Evolutionary conservation across 2,888 invertebrate species (phyloP), one percentile per base, ranked within the genome.

Genomic region (Gari tellinella): DNA sequence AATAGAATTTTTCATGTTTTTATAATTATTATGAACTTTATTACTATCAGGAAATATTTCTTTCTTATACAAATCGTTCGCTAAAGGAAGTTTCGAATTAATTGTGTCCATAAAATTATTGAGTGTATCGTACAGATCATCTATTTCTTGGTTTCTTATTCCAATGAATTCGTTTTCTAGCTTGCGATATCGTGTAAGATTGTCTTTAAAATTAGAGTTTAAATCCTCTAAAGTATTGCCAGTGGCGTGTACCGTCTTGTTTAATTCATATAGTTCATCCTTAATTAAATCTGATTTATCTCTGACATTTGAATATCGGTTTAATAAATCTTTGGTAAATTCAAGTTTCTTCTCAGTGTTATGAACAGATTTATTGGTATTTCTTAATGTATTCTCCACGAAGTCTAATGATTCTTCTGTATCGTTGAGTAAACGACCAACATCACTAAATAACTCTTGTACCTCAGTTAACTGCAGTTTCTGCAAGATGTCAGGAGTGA

Each of bases 111-210:
- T 46, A 3, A 75, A 12, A 10, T 58, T 62, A 2, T 19, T 17
- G n/a, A 38, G 23, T n/a, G 45, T 60, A 21, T 19, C 43, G 1
- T 46, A 41, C 0, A 55, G 4, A 0, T 31, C 37, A 12, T 55
- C 45, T 31, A 74, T 69, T 3, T 45, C 46, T n/a, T 15, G 23
- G 26, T 69, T 74, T 17, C 43, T 74, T 8, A 48, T 49, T n/a
- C 31, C 21, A 3, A 19, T 31, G 37, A 40, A 64, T 4, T 43
- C 2, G 17, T 14, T 17, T 4, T 26, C 46, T 14, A 74, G 26
- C 51, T 61, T 61, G 17, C 10, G 14, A 10, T 60, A 43, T 23
- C 31, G 37, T 15, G 56, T 31, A 10, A 31, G 52, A n/a, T 69
- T 58, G 2, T 21, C 4, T 14, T 52, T 14, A 23, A 64, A 66